Evolutionary conservation across 2,888 invertebrate species (phyloP).

Genomic region (Heliconius ismenius): DNA sequence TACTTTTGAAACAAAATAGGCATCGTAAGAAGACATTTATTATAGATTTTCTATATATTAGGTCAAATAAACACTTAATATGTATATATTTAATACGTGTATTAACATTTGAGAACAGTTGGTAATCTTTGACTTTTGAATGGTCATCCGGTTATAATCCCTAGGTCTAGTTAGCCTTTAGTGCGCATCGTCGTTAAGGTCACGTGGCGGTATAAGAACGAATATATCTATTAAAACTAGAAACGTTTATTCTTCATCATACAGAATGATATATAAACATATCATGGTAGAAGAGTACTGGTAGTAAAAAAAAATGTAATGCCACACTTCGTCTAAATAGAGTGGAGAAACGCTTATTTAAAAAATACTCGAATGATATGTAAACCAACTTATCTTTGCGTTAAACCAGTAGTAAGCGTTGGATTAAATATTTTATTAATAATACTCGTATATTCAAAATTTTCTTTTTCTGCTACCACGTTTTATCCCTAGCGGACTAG

Average conservation of each 20-base stretch:
- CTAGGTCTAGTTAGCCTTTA: constrained; percentile 20
- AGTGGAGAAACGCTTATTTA: too few species aligned
- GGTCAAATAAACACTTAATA: constrained; percentile 10
- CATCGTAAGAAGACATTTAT: background rate
- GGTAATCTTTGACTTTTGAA: constrained; percentile 22
- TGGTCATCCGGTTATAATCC: constrained; percentile 14
- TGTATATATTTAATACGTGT: background rate
- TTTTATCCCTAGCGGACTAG: too few species aligned
- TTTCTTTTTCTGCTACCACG: too few species aligned
- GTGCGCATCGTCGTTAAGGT: constrained; percentile 1
- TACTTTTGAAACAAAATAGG: background rate
- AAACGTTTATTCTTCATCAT: background rate
- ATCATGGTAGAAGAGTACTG: too few species aligned
- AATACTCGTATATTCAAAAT: too few species aligned
- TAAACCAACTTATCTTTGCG: too few species aligned
- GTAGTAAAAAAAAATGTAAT: too few species aligned
- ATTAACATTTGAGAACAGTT: constrained; percentile 18
- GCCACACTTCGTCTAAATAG: too few species aligned
- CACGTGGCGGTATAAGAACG: background rate
- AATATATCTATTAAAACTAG: background rate
- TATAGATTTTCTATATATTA: background rate
- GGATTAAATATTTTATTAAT: too few species aligned
- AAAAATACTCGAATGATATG: too few species aligned
- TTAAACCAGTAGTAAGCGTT: too few species aligned
- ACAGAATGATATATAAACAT: too few species aligned